These are phyloP conservation scores for Pimpla rufipes DNA, from an alignment of 2,888 invertebrate genomes.

Conservation along the genomic window DNA sequence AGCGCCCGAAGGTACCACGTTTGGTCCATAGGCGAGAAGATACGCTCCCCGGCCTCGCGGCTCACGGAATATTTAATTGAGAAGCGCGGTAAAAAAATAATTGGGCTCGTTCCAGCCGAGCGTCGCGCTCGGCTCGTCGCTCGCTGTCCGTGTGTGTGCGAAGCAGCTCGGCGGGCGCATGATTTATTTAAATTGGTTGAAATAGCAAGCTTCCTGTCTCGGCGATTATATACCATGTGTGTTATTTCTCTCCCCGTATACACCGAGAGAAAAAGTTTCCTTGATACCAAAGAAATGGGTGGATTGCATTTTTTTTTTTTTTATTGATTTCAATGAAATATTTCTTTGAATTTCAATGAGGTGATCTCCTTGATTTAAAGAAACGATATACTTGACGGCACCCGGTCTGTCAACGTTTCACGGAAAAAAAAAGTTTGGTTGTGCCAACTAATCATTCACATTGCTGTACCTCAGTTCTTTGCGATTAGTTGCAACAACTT, in stretches of 20 bases:
- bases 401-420: too few relatives aligned
- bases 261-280: too few relatives aligned
- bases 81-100: slow-evolving; percentile 21
- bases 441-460: too few relatives aligned
- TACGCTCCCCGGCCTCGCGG: neutral
- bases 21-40: neutral
- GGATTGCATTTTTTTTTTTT: too few relatives aligned
- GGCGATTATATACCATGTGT: slow-evolving; percentile 29
- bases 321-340: too few relatives aligned
- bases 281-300: too few relatives aligned
- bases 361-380: too few relatives aligned
- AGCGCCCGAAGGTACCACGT: neutral
- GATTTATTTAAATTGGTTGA: slow-evolving; percentile 66
- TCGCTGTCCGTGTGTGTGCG: neutral
- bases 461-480: too few relatives aligned
- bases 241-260: slow-evolving; percentile 45
- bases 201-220: slow-evolving; percentile 64
- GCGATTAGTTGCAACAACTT: too few relatives aligned
- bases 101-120: slow-evolving; percentile 27
- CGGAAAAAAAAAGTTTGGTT: too few relatives aligned
- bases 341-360: too few relatives aligned
- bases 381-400: too few relatives aligned
- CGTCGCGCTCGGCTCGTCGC: neutral
- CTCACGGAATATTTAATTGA: slow-evolving; percentile 25
- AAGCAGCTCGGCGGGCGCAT: slow-evolving; percentile 18